Base-by-base conservation (phyloP, 2,888 invertebrate species). In the Campoplex capitator region DNA sequence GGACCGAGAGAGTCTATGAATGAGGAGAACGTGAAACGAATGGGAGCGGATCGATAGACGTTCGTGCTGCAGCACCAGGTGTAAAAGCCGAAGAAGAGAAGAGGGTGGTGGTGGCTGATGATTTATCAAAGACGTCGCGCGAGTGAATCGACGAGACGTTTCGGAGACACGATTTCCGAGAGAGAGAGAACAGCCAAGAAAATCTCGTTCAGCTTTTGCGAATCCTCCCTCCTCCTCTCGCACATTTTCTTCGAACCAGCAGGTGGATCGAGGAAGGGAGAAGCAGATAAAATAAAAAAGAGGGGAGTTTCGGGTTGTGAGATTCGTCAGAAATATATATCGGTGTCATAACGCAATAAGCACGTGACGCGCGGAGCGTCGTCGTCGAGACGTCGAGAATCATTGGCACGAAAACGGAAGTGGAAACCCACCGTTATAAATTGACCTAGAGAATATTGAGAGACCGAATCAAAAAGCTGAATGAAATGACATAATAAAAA, bases 41-140 rank as follows among this genome's bases (percentile, higher is more conserved):
- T 77, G 56, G 56, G 54, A 67, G 54, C 70, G 79, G 65, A 83
- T 83, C 83, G 85, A 86, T 76, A 74, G 70, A 86, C 75, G 71
- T 73, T 56, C 35, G 48, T 51, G 76, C 23, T 23, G 23, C 23
- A 23, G 23, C 38, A 73, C 70, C 77, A 56, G 83, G 83, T 83
- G 73, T 42, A 67, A 67, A n/a, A n/a, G 42, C 62, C 3, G 48
- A 13, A n/a, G 54, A 35, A 8, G 45, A 42, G 32, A 23, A 11
- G 56, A 51, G 42, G 6, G 35, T 23, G 38, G 35, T 23, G 38
- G 65, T 9, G 28, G 6, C 9, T 32, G 76, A 75, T 51, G 76
- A 84, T 79, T 79, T 84, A 79, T 84, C 78, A 65, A 73, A 62
- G 28, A 78, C 35, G 48, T 38, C 45, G 58, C 32, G 79, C 54